These are phyloP conservation scores for Tyrophagus putrescentiae DNA, from an alignment of 1,140 invertebrate genomes.

Conservation along the genomic window DNA sequence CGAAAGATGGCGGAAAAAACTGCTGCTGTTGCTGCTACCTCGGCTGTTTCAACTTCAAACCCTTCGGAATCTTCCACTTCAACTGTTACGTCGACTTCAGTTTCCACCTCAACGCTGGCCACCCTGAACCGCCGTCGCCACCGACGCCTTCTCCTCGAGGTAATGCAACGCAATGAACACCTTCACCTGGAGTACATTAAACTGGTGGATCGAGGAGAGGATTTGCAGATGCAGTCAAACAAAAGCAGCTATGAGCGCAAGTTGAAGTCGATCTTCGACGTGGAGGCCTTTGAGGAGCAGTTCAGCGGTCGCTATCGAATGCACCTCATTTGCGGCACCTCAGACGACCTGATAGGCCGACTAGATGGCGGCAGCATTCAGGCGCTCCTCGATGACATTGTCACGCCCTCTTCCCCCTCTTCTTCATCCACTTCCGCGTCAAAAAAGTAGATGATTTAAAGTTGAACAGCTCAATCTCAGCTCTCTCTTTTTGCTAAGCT, in stretches of 20 bases:
- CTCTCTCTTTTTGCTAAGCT: too few relatives aligned
- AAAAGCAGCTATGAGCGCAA: not conserved
- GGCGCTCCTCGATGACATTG: too few relatives aligned
- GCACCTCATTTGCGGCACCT: not conserved
- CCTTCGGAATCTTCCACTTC: not conserved
- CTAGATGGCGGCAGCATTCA: too few relatives aligned
- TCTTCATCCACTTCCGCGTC: too few relatives aligned
- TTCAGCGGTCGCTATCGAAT: not conserved
- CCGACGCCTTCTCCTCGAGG: not conserved
- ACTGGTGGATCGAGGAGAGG: not conserved
- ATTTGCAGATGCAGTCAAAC: not conserved
- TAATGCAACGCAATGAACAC: not conserved
- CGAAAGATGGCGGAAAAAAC: not conserved
- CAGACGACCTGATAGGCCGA: not conserved
- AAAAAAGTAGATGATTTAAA: too few relatives aligned
- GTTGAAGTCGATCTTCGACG: not conserved
- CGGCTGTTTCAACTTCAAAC: too few relatives aligned
- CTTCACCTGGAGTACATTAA: constrained; percentile 6
- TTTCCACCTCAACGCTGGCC: too few relatives aligned
- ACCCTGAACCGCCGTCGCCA: too few relatives aligned
- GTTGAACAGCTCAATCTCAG: too few relatives aligned
- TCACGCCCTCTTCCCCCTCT: too few relatives aligned
- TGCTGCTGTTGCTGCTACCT: too few relatives aligned
- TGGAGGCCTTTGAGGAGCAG: not conserved
- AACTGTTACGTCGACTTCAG: not conserved